Evolutionary conservation across 2,113 vertebrate species (phyloP), one percentile per base, ranked within the genome.

Genomic region (Seriola aureovittata): DNA sequence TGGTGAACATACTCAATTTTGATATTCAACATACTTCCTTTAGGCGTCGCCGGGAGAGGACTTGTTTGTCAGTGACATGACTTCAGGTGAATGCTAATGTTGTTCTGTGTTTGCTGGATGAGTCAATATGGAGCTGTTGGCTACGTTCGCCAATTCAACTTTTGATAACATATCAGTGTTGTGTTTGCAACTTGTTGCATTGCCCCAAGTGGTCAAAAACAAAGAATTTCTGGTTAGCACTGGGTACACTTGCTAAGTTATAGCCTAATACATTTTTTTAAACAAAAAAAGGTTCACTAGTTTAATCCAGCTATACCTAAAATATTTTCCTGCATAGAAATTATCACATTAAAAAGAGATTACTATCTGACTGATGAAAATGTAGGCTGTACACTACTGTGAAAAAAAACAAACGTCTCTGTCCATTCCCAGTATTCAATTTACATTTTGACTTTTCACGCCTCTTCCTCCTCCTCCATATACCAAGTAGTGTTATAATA

Each of bases 391-490:
- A 21, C 34, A 32, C 59, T 40, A 67, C 32, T 46, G 63, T 32
- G 14, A 54, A 74, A 60, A 71, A 74, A 5, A 55, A 29, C 29
- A 66, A 32, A 46, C 19, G 38, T 29, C 29, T 46, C 9, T n/a
- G 3, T 48, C 1, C 14, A 65, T 54, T 34, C 17, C 17, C 50
- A 59, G 59, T 65, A 67, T 67, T 62, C 23, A 25, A 58, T 63
- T 78, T 78, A 46, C 55, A 81, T 74, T 50, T 73, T 66, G 81
- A 70, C 36, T 13, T 81, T 77, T 81, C 46, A 63, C 19, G 1
- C 52, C 65, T 71, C 75, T n/a, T 57, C 50, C 40, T 52, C 57
- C 19, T 68, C 59, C 34, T 44, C 67, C 19, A 38, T 48, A 67
- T 48, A 48, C n/a, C 8, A 65, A 62, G 46, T 66, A 14, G 36